These are phyloP conservation scores for Holcopasites calliopsidis DNA, from an alignment of 1,140 invertebrate genomes.

Conservation along the genomic window DNA sequence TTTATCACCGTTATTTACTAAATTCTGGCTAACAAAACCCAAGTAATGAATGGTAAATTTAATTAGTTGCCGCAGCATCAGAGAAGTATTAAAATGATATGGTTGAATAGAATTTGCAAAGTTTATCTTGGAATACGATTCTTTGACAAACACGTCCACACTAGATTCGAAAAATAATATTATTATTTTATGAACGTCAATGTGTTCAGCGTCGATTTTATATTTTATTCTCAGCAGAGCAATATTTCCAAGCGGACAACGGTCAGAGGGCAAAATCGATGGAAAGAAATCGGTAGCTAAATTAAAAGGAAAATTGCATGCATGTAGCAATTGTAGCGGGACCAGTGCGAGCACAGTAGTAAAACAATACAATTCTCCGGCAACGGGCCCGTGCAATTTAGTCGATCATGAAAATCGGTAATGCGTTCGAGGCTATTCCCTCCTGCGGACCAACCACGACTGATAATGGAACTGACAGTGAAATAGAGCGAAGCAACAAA, in stretches of 20 bases:
- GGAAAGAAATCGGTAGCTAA: conserved; percentile 3
- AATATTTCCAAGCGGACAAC: not conserved
- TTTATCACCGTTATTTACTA: not conserved
- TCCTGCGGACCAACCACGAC: not conserved
- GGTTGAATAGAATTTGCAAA: too few relatives aligned
- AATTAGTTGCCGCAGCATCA: too few relatives aligned
- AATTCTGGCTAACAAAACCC: too few relatives aligned
- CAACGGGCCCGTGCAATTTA: conserved; percentile 14
- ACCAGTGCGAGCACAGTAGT: not conserved
- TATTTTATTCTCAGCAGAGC: too few relatives aligned
- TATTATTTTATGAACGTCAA: too few relatives aligned
- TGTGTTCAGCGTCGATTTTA: too few relatives aligned
- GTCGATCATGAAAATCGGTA: conserved; percentile 38
- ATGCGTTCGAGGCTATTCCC: conserved; percentile 17
- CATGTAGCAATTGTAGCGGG: not conserved
- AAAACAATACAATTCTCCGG: conserved; percentile 6
- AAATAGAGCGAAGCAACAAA: not conserved
- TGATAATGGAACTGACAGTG: not conserved
- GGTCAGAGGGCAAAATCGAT: not conserved
- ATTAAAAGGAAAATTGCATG: conserved; percentile 26
- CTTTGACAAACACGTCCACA: too few relatives aligned
- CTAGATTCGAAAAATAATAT: too few relatives aligned
- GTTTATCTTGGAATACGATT: too few relatives aligned
- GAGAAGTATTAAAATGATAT: too few relatives aligned
- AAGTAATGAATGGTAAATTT: too few relatives aligned